These are phyloP conservation scores for Scarus forsteni DNA, from an alignment of 2,797 vertebrate species.

Conservation along the genomic window DNA sequence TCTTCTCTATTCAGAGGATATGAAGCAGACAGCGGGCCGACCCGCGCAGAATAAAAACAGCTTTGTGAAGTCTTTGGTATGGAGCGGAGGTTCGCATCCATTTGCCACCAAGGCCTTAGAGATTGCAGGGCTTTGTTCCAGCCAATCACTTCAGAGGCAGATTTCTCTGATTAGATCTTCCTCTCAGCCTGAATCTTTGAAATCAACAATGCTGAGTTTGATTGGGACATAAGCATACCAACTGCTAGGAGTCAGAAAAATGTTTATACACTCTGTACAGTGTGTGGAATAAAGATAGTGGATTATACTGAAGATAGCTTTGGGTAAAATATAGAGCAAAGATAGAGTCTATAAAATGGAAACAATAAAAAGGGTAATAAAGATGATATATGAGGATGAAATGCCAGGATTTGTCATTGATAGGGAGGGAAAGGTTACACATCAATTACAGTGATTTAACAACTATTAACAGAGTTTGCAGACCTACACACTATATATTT, in stretches of 20 bases:
- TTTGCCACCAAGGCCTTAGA: slow-evolving; percentile 22
- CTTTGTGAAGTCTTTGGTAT: slow-evolving; percentile 39
- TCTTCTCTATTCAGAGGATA: slow-evolving; percentile 40
- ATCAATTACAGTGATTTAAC: background rate
- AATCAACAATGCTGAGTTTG: slow-evolving; percentile 39
- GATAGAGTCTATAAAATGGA: background rate
- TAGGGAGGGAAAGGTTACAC: background rate
- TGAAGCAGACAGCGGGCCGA: slow-evolving; percentile 34
- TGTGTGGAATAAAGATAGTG: background rate
- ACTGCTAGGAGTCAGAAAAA: slow-evolving; percentile 10
- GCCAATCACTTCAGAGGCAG: slow-evolving; percentile 38
- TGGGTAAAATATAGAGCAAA: background rate
- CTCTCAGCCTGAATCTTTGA: slow-evolving; percentile 37
- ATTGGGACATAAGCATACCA: slow-evolving; percentile 12
- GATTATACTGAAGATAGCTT: background rate
- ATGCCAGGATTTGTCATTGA: background rate
- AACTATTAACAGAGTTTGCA: background rate
- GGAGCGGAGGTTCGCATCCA: slow-evolving; percentile 20
- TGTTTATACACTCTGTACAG: background rate
- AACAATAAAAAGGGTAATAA: background rate
- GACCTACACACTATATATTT: background rate
- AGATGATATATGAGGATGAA: background rate
- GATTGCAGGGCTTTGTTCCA: slow-evolving; percentile 48
- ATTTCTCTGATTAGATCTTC: slow-evolving; percentile 56
- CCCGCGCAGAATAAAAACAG: slow-evolving; percentile 12